These are phyloP conservation scores for Bettongia penicillata DNA, from an alignment of 2,113 vertebrate species.

Conservation along the genomic window DNA sequence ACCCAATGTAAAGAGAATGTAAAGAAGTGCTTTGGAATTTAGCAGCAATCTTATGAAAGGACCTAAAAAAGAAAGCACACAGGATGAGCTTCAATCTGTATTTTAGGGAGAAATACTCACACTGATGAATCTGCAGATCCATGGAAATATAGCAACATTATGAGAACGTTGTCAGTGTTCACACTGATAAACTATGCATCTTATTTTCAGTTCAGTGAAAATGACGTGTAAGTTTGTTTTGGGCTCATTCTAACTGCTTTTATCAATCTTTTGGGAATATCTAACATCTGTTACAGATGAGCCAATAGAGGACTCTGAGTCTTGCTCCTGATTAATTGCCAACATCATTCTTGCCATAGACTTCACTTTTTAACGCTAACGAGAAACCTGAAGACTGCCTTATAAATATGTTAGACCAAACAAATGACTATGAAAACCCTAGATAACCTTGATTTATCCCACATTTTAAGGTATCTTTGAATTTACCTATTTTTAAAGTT, in stretches of 20 bases:
- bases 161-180: not conserved
- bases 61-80: not conserved
- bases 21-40: not conserved
- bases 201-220: slow-evolving; percentile 34
- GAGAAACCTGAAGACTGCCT: not conserved
- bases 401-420: not conserved
- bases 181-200: not conserved
- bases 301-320: not conserved
- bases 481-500: not conserved
- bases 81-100: not conserved
- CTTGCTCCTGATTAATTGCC: not conserved
- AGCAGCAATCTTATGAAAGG: not conserved
- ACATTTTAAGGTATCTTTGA: not conserved
- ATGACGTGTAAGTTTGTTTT: not conserved
- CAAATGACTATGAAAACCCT: not conserved
- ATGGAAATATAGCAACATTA: not conserved
- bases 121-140: not conserved
- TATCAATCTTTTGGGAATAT: slow-evolving; percentile 14
- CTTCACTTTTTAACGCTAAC: not conserved
- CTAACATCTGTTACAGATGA: slow-evolving; percentile 6
- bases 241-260: slow-evolving; percentile 10
- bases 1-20: not conserved
- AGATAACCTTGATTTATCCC: not conserved
- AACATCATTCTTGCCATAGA: not conserved
- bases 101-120: not conserved